Base-by-base conservation (phyloP, 2,797 vertebrate genomes). In the Discoglossus pictus region DNA sequence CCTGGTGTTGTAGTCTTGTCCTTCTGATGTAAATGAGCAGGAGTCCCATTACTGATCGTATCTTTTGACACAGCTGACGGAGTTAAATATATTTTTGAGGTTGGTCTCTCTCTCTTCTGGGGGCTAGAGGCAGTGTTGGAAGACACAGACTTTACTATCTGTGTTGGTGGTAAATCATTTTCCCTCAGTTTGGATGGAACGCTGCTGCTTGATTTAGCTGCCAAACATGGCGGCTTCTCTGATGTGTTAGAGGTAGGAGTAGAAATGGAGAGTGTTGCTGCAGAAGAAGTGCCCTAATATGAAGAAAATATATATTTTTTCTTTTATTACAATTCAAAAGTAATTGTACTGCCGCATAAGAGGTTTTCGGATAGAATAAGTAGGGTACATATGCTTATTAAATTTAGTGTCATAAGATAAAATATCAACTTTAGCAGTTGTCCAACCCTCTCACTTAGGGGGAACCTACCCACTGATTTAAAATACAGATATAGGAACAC, bases 1-100 rank as follows among this genome's bases (percentile, higher is more conserved):
- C 95, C 89, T 76, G 92, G 79, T 74, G 88, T 80, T 73, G 80
- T 79, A 62, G 83, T 67, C 54, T 80, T 76, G 23, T 81, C 83
- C 76, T 87, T 91, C 24, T 83, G 47, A 11, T 83, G 87, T 71
- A 79, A 74, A 61, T 84, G 80, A 35, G 81, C 80, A 79, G 84
- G 79, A 55, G 75, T 59, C 74, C 80, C 84, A 78, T 82, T 87
- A 61, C 50, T 75, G 65, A 75, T 67, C 68, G 81, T 83, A 76
- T 88, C 86, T 75, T 68, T 83, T 68, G 72, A 54, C 50, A 48
- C 24, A 59, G 65, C 78, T 56, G 20, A 48, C n/a, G 73, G 55
- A 50, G 69, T 17, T 10, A 82, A 40, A 21, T 89, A 93, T 16
- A 78, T 65, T 8, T 46, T n/a, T 36, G 79, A 77, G 38, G 68